Conservation (phyloP, 2,888 invertebrate genomes). For the Omphaloscelis lunosa region DNA sequence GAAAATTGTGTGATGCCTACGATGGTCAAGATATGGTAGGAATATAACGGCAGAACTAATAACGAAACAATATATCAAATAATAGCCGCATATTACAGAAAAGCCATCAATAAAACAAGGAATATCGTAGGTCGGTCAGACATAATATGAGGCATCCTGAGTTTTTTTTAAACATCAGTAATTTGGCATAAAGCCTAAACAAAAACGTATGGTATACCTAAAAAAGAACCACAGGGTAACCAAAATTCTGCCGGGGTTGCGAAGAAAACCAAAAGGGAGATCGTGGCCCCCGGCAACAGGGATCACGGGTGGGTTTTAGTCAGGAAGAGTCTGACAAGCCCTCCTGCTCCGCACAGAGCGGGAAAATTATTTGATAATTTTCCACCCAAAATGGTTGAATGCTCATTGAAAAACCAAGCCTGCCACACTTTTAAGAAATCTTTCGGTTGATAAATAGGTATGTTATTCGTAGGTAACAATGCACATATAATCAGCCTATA, state of each 20-base stretch:
- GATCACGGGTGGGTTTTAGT: no score
- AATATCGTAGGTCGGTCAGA: constrained; percentile 3
- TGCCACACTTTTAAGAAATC: background rate
- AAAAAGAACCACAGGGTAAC: background rate
- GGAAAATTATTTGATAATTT: no score
- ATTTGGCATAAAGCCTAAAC: background rate
- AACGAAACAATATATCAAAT: constrained; percentile 2
- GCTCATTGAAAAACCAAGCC: background rate
- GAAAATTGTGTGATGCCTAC: constrained; percentile 15
- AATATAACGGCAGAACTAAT: constrained; percentile 20
- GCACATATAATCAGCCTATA: no score
- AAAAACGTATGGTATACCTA: no score
- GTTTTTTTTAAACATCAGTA: background rate
- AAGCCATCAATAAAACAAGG: background rate
- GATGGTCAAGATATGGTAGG: constrained; percentile 1
- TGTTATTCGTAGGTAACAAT: no score
- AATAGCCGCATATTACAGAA: background rate
- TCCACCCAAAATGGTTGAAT: background rate
- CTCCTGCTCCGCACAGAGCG: no score
- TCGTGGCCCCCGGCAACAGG: no score
- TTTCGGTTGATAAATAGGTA: no score
- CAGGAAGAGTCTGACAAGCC: no score
- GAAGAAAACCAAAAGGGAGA: no score
- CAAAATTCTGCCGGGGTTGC: no score
- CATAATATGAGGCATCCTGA: background rate